Percentiles rank a stretch among this genome's conserved stretches.
Evolutionary conservation across 2,797 vertebrate genomes (phyloP).

Genomic region (Brotogeris chrysoptera): DNA sequence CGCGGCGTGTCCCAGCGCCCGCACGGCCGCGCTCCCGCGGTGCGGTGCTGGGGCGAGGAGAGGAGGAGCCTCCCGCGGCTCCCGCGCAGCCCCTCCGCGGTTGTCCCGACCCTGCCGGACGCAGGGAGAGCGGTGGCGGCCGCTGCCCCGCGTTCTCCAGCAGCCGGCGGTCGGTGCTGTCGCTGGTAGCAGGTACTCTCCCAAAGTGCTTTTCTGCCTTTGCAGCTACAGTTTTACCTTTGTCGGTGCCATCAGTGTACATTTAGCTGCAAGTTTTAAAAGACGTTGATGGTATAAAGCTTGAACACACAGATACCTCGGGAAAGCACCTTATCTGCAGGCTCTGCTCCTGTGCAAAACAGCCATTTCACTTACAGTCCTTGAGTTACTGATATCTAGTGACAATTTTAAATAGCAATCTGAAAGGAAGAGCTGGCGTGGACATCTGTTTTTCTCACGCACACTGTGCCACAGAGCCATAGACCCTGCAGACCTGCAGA

Average conservation of each 20-base stretch:
- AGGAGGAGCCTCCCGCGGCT: constrained; percentile 5
- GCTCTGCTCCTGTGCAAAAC: not conserved
- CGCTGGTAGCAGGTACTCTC: not conserved
- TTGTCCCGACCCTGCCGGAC: not conserved
- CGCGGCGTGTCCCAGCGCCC: not conserved
- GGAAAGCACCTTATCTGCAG: not conserved
- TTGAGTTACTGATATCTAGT: not conserved
- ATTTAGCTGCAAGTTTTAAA: not conserved
- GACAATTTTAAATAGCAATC: rapidly evolving
- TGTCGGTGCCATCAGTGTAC: rapidly evolving
- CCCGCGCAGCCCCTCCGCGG: not conserved
- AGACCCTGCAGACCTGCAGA: not conserved
- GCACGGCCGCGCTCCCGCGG: not conserved
- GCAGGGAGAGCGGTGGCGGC: not conserved
- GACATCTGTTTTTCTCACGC: rapidly evolving
- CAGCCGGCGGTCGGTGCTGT: not conserved
- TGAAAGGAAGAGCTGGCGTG: not conserved
- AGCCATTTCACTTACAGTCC: not conserved
- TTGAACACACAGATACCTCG: rapidly evolving
- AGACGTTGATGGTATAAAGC: not conserved
- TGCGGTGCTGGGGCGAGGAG: not conserved
- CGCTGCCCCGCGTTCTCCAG: not conserved
- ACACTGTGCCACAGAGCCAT: rapidly evolving
- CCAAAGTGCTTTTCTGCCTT: not conserved
- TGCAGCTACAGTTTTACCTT: rapidly evolving